These are phyloP conservation scores for Mormyrops attenuatus DNA, from an alignment of 2,797 vertebrate species.

Conservation along the genomic window DNA sequence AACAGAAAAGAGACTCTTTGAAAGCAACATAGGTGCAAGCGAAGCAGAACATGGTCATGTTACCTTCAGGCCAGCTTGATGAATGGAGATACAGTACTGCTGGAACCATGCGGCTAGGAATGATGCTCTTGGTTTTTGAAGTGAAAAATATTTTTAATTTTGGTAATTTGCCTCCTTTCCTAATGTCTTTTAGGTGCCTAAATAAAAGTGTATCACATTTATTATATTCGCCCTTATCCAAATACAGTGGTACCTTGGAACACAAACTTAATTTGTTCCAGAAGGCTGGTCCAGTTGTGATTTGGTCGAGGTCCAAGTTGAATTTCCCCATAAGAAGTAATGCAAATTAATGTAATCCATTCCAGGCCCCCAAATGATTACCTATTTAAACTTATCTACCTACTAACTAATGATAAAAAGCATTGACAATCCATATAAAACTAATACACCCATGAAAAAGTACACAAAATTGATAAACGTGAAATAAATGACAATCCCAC, in stretches of 20 bases:
- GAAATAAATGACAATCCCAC: background rate
- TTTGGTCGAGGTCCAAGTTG: background rate
- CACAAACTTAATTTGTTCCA: background rate
- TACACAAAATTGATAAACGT: background rate
- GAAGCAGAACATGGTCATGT: background rate
- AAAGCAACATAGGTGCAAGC: background rate
- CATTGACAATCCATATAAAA: background rate
- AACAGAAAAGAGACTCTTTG: background rate
- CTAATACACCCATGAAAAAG: background rate
- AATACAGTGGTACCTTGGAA: background rate
- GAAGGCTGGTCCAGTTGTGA: background rate
- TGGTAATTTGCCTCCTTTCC: background rate
- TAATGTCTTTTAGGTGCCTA: background rate
- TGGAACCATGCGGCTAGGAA: background rate
- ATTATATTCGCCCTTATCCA: background rate
- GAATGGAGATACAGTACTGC: background rate
- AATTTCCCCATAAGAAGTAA: background rate
- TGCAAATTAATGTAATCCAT: background rate
- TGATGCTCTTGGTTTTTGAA: no score
- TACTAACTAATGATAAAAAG: background rate
- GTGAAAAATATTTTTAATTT: background rate
- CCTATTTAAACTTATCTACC: background rate
- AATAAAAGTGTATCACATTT: background rate
- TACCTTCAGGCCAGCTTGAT: background rate
- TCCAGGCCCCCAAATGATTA: background rate